phyloP scores from a whole-genome alignment of 2,113 vertebrate genomes.

The Chamaea fasciata region DNA sequence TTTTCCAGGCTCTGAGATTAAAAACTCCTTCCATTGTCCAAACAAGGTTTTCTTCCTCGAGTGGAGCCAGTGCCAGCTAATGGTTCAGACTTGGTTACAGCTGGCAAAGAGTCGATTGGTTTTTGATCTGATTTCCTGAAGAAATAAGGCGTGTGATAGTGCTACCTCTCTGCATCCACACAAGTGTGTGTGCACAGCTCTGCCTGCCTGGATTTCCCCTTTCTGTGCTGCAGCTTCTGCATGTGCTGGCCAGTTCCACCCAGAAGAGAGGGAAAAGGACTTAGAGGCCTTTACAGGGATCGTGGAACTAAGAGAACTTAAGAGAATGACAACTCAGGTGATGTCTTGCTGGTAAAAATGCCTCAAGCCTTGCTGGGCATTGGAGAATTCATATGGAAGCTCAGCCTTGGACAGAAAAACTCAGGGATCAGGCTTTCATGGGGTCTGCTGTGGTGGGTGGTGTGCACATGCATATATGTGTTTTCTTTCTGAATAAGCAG shows the following conservation, averaged over 20 bases:
- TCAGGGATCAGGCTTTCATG: rapidly evolving
- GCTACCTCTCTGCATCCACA: not conserved
- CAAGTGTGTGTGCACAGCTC: not conserved
- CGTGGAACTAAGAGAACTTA: not conserved
- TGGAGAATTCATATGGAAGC: not conserved
- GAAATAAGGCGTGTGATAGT: not conserved
- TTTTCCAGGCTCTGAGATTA: not conserved
- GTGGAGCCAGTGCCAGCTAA: not conserved
- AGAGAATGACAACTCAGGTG: rapidly evolving
- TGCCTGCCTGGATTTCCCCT: not conserved
- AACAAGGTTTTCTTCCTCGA: not conserved
- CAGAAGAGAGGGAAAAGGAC: not conserved
- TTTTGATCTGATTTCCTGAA: constrained; percentile 22
- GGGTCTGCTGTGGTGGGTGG: not conserved
- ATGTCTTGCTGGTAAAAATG: not conserved
- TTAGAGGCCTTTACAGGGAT: not conserved
- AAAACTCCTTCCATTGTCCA: not conserved
- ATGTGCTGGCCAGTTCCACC: not conserved
- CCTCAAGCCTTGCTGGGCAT: not conserved
- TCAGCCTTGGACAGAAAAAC: not conserved
- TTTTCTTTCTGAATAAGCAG: not conserved
- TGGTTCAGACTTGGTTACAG: not conserved
- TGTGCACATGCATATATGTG: not conserved
- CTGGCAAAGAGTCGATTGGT: not conserved
- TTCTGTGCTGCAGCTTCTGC: not conserved